phyloP scores from a whole-genome alignment of 2,888 invertebrate genomes.

The Brenthis daphne region DNA sequence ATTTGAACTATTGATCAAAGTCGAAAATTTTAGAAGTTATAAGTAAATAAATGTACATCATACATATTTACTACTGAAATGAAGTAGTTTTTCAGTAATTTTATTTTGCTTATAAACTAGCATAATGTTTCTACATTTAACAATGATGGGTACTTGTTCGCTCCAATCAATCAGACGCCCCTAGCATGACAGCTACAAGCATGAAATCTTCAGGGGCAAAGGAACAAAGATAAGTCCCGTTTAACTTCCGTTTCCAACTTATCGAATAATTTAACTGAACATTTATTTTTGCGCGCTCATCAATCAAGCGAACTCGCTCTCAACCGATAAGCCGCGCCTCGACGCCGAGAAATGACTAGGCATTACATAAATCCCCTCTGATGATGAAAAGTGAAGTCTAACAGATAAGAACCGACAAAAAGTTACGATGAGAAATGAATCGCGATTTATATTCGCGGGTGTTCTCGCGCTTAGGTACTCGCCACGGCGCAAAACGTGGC shows the following conservation, averaged over 20 bases:
- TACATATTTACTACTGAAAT: too few relatives aligned
- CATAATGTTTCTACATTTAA: constrained; percentile 1
- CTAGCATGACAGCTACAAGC: constrained; percentile 77
- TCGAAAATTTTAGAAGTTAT: too few relatives aligned
- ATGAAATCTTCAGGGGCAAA: constrained; percentile 78
- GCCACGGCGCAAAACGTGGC: constrained; percentile 30
- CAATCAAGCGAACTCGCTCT: constrained; percentile 81
- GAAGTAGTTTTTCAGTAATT: background rate
- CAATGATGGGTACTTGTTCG: constrained; percentile 33
- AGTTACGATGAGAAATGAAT: constrained; percentile 84
- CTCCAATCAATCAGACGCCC: constrained; percentile 72
- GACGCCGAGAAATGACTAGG: constrained; percentile 84
- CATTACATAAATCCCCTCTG: constrained; percentile 84
- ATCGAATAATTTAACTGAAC: constrained; percentile 84
- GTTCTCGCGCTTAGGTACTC: constrained; percentile 46
- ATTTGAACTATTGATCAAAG: too few relatives aligned
- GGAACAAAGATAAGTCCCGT: constrained; percentile 82
- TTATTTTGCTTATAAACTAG: background rate
- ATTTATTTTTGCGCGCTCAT: constrained; percentile 84
- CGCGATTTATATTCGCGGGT: constrained; percentile 79
- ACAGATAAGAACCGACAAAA: constrained; percentile 84
- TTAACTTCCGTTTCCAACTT: constrained; percentile 84
- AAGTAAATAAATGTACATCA: too few relatives aligned
- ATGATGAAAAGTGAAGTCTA: constrained; percentile 84
- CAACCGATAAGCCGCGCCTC: constrained; percentile 80